Evolutionary conservation across 2,797 vertebrate genomes (phyloP).

Genomic region (Oreochromis mossambicus): DNA sequence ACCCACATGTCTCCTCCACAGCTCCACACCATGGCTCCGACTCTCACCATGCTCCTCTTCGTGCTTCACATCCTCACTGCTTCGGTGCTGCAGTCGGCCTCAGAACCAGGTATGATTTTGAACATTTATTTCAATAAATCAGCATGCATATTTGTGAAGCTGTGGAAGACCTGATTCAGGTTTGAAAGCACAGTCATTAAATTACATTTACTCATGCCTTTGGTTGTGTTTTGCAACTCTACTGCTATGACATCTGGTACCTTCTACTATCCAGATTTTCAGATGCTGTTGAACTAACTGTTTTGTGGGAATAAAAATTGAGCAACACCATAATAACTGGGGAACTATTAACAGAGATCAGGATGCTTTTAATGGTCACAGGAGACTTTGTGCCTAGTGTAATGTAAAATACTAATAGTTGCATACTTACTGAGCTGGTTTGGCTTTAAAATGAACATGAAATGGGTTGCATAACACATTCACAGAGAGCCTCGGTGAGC

Average conservation of each 20-base stretch:
- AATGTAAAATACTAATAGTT: not conserved
- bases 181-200: not conserved
- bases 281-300: not conserved
- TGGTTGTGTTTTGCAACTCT: not conserved
- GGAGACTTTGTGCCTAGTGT: not conserved
- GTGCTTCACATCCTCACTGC: conserved; percentile 1
- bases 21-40: conserved; percentile 43
- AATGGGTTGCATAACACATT: conserved; percentile 43
- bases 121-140: not conserved
- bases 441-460: not conserved
- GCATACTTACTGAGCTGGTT: not conserved
- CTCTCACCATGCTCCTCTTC: conserved; percentile 5
- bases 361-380: not conserved
- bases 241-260: not conserved
- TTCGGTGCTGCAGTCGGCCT: not conserved
- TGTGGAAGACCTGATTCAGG: not conserved
- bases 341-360: not conserved
- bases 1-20: conserved; percentile 42
- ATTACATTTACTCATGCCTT: too few species aligned
- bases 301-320: not conserved
- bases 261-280: not conserved
- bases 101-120: conserved; percentile 30
- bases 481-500: not conserved
- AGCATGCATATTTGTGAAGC: not conserved
- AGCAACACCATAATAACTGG: not conserved